Percentiles rank a stretch among this genome's conserved stretches.
These are phyloP conservation scores for Abscondita cerata DNA, from an alignment of 2,888 invertebrate species.

Conservation along the genomic window DNA sequence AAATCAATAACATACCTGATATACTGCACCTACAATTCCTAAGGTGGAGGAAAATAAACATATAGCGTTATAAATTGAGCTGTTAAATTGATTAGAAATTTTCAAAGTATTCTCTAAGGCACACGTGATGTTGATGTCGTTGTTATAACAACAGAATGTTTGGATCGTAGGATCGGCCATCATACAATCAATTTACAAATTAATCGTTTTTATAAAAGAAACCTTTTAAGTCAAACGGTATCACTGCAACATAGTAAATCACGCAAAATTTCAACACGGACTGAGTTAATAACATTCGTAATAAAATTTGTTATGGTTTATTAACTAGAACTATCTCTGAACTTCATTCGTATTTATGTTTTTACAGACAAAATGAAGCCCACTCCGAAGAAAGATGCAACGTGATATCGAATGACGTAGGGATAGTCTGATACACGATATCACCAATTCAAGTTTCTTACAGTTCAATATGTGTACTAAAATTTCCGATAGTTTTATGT, in stretches of 20 bases:
- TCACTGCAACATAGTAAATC: conserved; percentile 3
- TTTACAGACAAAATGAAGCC: conserved; percentile 12
- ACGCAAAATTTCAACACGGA: not conserved
- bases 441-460: conserved; percentile 22
- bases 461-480: conserved; percentile 15
- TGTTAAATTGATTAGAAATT: conserved; percentile 77
- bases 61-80: conserved; percentile 75
- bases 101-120: conserved; percentile 69
- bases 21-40: conserved; percentile 77
- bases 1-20: conserved; percentile 67
- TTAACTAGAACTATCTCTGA: conserved; percentile 3
- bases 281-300: not conserved
- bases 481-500: conserved; percentile 5
- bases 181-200: conserved; percentile 13
- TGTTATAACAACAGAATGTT: conserved; percentile 73
- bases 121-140: conserved; percentile 61
- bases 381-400: conserved; percentile 18
- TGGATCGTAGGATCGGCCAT: conserved; percentile 88
- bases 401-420: conserved; percentile 21
- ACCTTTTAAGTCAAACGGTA: conserved; percentile 4
- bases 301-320: not conserved
- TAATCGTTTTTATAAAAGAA: not conserved
- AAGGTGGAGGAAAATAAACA: conserved; percentile 76
- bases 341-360: conserved; percentile 12
- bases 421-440: conserved; percentile 16